These are phyloP conservation scores for Riptortus pedestris DNA, from an alignment of 1,140 invertebrate genomes.

Conservation along the genomic window DNA sequence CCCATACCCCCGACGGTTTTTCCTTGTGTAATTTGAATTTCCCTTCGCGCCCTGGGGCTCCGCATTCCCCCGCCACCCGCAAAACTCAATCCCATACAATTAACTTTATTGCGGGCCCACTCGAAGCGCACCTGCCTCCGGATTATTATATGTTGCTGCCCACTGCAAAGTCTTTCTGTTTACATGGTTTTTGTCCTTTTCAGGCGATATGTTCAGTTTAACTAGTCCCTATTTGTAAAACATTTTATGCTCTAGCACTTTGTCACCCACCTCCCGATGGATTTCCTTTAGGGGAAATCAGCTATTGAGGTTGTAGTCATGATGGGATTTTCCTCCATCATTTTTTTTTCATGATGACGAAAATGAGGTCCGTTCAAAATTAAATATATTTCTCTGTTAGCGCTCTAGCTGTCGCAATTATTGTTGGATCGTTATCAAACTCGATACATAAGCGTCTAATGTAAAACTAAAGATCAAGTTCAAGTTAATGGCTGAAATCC, in stretches of 20 bases:
- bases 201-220: not conserved
- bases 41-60: not conserved
- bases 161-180: not conserved
- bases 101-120: slow-evolving; percentile 1
- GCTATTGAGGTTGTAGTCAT: no score
- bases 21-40: slow-evolving; percentile 13
- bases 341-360: no score
- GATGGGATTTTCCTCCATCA: no score
- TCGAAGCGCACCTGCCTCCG: not conserved
- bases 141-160: slow-evolving; percentile 8
- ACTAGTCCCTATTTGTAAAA: slow-evolving; percentile 8
- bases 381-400: no score
- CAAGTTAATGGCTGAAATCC: no score
- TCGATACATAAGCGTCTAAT: no score
- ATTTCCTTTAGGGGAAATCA: no score
- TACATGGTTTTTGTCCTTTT: not conserved
- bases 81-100: slow-evolving; percentile 17
- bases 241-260: not conserved
- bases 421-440: no score
- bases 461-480: no score
- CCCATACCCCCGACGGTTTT: not conserved
- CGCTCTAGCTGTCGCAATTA: no score
- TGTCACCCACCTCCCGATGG: not conserved
- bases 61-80: not conserved
- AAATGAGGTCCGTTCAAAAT: no score